These are phyloP conservation scores for Dynastes grantii DNA, from an alignment of 2,888 invertebrate species.

Conservation along the genomic window DNA sequence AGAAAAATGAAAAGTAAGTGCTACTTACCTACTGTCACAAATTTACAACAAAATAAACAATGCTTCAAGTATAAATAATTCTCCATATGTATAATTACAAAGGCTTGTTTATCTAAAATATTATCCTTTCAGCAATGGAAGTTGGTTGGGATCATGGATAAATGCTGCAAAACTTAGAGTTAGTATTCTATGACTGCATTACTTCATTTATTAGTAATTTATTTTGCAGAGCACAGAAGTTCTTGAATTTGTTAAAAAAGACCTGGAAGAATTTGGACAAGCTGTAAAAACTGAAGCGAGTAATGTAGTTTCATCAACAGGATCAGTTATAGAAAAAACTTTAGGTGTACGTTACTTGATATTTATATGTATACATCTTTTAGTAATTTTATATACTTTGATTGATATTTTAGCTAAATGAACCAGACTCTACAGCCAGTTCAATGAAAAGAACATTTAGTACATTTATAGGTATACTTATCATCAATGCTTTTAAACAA, in stretches of 20 bases:
- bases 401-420: slow-evolving; percentile 75
- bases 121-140: slow-evolving; percentile 61
- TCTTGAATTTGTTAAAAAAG: slow-evolving; percentile 83
- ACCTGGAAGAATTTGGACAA: slow-evolving; percentile 82
- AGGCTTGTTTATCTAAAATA: slow-evolving; percentile 30
- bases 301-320: slow-evolving; percentile 78
- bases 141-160: slow-evolving; percentile 70
- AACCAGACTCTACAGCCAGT: slow-evolving; percentile 81
- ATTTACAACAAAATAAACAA: too few relatives aligned
- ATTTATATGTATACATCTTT: not conserved
- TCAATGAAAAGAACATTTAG: slow-evolving; percentile 82
- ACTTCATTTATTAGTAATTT: slow-evolving; percentile 51
- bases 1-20: slow-evolving; percentile 57
- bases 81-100: slow-evolving; percentile 38
- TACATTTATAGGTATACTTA: slow-evolving; percentile 76
- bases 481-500: slow-evolving; percentile 31
- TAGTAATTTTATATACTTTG: slow-evolving; percentile 15
- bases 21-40: not conserved
- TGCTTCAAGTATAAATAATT: not conserved
- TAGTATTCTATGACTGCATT: slow-evolving; percentile 42
- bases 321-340: slow-evolving; percentile 80
- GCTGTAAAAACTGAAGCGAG: slow-evolving; percentile 82
- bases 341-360: slow-evolving; percentile 73
- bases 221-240: slow-evolving; percentile 80
- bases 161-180: slow-evolving; percentile 70